Conservation (phyloP, 2,797 vertebrate genomes). For the Falco berigora region DNA sequence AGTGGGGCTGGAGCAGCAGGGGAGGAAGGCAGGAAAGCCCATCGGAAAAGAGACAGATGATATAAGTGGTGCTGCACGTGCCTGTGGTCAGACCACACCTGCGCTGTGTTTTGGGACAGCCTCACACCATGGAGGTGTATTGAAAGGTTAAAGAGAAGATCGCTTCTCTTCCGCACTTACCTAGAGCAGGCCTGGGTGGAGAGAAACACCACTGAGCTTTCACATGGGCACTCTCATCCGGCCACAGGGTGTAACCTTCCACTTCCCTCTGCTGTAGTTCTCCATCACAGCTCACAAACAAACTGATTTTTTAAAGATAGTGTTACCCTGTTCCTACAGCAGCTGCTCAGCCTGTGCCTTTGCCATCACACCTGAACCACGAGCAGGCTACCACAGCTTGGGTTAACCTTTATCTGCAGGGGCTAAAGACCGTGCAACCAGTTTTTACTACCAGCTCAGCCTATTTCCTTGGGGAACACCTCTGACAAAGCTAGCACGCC, state of each 20-base stretch:
- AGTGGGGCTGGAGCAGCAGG: background rate
- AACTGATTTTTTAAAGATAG: background rate
- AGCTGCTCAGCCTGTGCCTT: background rate
- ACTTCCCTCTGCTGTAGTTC: background rate
- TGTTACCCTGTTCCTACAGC: background rate
- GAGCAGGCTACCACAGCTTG: background rate
- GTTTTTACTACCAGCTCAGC: background rate
- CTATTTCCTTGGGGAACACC: background rate
- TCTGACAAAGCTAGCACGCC: background rate
- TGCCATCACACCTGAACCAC: background rate
- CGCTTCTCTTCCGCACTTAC: background rate
- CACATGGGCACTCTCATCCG: fast-evolving
- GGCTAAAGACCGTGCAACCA: background rate
- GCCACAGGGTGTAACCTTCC: background rate
- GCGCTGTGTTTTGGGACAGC: background rate
- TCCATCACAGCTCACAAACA: background rate
- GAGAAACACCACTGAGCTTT: background rate
- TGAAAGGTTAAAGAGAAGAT: background rate
- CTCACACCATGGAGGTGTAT: background rate
- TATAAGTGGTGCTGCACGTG: background rate
- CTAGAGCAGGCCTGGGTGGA: background rate
- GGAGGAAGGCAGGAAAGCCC: background rate
- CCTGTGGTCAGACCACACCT: background rate
- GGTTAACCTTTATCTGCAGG: background rate
- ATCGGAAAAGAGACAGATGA: fast-evolving